Evolutionary conservation across 2,113 vertebrate genomes (phyloP), one percentile per base, ranked within the genome.

Genomic region (Ptilonorhynchus violaceus): DNA sequence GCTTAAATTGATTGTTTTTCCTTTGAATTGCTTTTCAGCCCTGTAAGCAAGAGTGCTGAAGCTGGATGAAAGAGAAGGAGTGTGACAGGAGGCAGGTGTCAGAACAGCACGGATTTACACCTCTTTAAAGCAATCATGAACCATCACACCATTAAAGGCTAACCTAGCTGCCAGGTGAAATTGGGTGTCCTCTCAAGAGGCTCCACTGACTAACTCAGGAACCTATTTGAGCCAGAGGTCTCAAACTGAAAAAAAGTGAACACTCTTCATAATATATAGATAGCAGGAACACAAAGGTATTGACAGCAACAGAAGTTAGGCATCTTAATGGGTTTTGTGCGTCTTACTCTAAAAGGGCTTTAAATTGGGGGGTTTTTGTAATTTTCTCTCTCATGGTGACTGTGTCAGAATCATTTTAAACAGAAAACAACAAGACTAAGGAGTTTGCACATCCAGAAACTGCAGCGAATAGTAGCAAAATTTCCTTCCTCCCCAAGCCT

Each of bases 301-400:
- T 56, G 25, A 50, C 23, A 70, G 35, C 20, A 83, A 22, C 6
- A 39, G 44, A 84, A 75, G 15, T 21, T n/a, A 13, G n/a, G 5
- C 7, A 22, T 28, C 7, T 50, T 42, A n/a, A 30, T 46, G 49
- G 0, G 4, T 15, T 91, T 67, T 35, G 35, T 30, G 24, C 19
- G 21, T 73, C 47, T 74, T 30, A 37, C 25, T 56, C 27, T 77
- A 49, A 74, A 74, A 22, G 10, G 12, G 7, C 27, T 84, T 73
- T 49, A 35, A 33, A 19, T 10, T 31, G 15, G 25, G 19, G 2
- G 0, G 37, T 12, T 13, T 11, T 83, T 2, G 15, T 22, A 35
- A 20, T 7, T 74, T 69, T 19, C 3, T 62, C 21, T 74, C 66
- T 44, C 23, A 13, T 7, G 2, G 3, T 39, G 5, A 58, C 10